phyloP scores from a whole-genome alignment of 2,113 vertebrate genomes.

The Prinia subflava region DNA sequence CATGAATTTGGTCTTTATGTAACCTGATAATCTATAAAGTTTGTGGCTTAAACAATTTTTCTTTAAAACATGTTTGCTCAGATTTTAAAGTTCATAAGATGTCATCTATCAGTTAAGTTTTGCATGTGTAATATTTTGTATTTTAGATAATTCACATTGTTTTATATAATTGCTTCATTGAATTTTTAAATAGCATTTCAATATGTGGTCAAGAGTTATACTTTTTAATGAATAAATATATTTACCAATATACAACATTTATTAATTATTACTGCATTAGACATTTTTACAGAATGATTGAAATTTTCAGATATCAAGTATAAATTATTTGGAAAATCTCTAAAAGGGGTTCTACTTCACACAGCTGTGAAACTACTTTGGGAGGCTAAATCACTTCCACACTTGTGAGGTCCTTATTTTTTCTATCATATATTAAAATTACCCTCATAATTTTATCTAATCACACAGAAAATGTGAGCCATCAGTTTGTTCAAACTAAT shows the following conservation, averaged over 20 bases:
- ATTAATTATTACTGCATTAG: constrained; percentile 49
- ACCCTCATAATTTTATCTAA: constrained; percentile 53
- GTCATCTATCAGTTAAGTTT: background rate
- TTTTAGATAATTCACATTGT: constrained; percentile 27
- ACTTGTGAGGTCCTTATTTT: constrained; percentile 41
- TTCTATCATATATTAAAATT: constrained; percentile 54
- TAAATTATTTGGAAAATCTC: constrained; percentile 55
- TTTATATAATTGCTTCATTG: constrained; percentile 5
- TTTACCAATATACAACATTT: background rate
- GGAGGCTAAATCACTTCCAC: constrained; percentile 55
- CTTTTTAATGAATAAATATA: constrained; percentile 15
- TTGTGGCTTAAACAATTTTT: background rate
- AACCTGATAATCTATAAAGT: constrained; percentile 1
- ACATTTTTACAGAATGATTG: constrained; percentile 47
- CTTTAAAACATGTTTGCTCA: constrained; percentile 29
- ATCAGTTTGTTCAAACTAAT: constrained; percentile 7
- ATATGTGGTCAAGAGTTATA: background rate
- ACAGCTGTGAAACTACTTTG: constrained; percentile 55
- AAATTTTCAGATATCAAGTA: constrained; percentile 45
- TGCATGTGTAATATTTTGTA: background rate
- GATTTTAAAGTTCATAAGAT: constrained; percentile 13
- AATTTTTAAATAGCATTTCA: constrained; percentile 46
- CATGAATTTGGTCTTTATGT: background rate
- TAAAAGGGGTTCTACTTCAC: constrained; percentile 59
- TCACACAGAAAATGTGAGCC: constrained; percentile 15